A percentile compares a stretch with the other conserved stretches of the same genome.
phyloP scores from a whole-genome alignment of 2,113 vertebrate species.

The Sturnira hondurensis region DNA sequence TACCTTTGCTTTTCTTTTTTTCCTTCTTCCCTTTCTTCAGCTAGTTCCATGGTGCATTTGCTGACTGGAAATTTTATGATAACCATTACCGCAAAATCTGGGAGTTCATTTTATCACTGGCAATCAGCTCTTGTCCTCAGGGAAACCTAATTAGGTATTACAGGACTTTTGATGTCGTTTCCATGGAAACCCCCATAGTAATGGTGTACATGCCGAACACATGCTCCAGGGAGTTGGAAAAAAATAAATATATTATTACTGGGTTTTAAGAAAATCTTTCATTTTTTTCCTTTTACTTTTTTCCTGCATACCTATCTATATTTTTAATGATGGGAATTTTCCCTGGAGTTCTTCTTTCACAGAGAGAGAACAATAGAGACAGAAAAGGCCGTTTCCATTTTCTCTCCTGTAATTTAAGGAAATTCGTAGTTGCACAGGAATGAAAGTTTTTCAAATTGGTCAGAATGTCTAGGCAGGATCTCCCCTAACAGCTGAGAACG shows the following conservation, averaged over 20 bases:
- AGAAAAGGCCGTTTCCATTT: conserved; percentile 52
- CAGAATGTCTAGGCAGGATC: neutral
- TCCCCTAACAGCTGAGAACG: conserved; percentile 55
- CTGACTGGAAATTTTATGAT: neutral
- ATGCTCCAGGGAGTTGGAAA: conserved; percentile 37
- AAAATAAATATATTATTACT: neutral
- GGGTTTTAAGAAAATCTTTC: conserved; percentile 6
- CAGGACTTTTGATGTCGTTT: conserved; percentile 69
- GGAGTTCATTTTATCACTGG: neutral
- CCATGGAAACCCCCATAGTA: conserved; percentile 76
- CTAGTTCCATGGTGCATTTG: neutral
- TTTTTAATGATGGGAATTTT: conserved; percentile 17
- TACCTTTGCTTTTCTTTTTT: neutral
- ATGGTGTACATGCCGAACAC: conserved; percentile 4
- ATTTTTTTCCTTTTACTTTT: neutral
- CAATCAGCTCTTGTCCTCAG: conserved; percentile 56
- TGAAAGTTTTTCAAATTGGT: neutral
- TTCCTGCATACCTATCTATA: neutral
- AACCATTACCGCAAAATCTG: neutral
- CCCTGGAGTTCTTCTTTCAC: conserved; percentile 13
- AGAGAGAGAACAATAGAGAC: conserved; percentile 23
- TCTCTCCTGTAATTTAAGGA: conserved; percentile 54
- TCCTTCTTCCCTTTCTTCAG: neutral
- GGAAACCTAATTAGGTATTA: conserved; percentile 69
- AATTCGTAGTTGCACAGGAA: conserved; percentile 11